Conservation (phyloP, 1,140 invertebrate species). For the Trigoniulus corallinus region DNA sequence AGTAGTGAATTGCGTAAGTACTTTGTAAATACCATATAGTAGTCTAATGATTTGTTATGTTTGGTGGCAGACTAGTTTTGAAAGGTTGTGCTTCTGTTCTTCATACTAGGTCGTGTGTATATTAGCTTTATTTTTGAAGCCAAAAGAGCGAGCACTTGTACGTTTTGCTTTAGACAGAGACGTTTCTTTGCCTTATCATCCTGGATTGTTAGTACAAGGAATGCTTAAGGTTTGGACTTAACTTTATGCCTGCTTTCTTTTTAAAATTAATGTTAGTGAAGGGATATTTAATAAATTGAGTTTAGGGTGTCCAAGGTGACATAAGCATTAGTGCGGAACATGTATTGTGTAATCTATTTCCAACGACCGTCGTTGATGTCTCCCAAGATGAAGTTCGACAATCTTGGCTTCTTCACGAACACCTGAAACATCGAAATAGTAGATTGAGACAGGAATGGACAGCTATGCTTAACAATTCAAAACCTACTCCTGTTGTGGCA, state of each 20-base stretch:
- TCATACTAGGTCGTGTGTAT: slow-evolving; percentile 1
- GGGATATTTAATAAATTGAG: background rate
- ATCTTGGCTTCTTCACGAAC: background rate
- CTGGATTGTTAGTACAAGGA: slow-evolving; percentile 1
- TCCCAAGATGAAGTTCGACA: background rate
- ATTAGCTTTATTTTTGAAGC: background rate
- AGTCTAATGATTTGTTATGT: background rate
- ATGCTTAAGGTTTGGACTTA: background rate
- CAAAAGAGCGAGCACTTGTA: background rate
- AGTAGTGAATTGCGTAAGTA: slow-evolving; percentile 1
- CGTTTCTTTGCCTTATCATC: background rate
- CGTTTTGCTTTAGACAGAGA: background rate
- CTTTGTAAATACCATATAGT: background rate
- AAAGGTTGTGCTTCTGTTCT: background rate
- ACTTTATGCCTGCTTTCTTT: background rate
- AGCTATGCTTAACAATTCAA: background rate
- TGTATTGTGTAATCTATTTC: background rate
- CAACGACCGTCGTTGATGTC: slow-evolving; percentile 1
- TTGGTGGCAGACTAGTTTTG: background rate
- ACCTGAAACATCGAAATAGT: background rate
- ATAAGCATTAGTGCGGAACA: background rate
- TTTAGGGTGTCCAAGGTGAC: background rate
- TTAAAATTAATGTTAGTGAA: no score
- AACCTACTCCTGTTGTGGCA: background rate
- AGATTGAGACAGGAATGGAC: background rate